Percentiles rank a stretch among this genome's conserved stretches.
Evolutionary conservation across 2,797 vertebrate genomes (phyloP).

Genomic region (Brachymystax lenok): DNA sequence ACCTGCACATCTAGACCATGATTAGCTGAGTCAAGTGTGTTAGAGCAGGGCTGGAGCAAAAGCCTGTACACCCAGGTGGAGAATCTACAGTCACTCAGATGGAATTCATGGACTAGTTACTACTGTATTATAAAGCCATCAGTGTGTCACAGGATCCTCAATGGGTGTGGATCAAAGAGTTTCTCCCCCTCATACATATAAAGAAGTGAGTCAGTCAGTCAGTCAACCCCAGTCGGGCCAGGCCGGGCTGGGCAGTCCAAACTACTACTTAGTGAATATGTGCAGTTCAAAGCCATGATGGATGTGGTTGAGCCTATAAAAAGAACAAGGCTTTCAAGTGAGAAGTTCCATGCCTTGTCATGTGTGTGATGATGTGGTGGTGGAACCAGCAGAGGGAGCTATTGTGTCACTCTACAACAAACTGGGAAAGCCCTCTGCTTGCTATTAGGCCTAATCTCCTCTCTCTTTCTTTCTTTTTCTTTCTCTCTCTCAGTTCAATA

Average conservation of each 20-base stretch:
- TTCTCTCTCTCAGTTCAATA: slow-evolving; percentile 69
- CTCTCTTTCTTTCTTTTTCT: background rate
- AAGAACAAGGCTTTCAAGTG: slow-evolving; percentile 65
- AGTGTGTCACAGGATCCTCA: slow-evolving; percentile 60
- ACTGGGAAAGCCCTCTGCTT: slow-evolving; percentile 50
- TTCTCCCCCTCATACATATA: slow-evolving; percentile 58
- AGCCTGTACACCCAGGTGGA: background rate
- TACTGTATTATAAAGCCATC: slow-evolving; percentile 66
- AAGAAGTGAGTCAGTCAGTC: slow-evolving; percentile 67
- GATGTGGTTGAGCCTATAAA: slow-evolving; percentile 76
- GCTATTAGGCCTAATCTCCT: slow-evolving; percentile 55
- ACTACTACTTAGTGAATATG: slow-evolving; percentile 74
- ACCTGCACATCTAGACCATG: background rate
- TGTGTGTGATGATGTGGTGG: slow-evolving; percentile 29
- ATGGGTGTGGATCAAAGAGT: slow-evolving; percentile 68
- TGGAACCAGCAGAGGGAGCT: slow-evolving; percentile 65
- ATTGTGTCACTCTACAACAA: slow-evolving; percentile 48
- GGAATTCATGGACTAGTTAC: slow-evolving; percentile 63
- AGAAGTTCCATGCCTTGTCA: slow-evolving; percentile 42
- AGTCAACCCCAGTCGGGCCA: too few relatives aligned
- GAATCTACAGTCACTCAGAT: slow-evolving; percentile 42
- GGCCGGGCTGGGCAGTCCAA: slow-evolving; percentile 60
- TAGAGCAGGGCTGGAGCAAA: background rate
- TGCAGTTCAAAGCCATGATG: slow-evolving; percentile 69
- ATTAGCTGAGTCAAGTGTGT: background rate